These are phyloP conservation scores for Euleptes europaea DNA, from an alignment of 2,113 vertebrate genomes.

Conservation along the genomic window DNA sequence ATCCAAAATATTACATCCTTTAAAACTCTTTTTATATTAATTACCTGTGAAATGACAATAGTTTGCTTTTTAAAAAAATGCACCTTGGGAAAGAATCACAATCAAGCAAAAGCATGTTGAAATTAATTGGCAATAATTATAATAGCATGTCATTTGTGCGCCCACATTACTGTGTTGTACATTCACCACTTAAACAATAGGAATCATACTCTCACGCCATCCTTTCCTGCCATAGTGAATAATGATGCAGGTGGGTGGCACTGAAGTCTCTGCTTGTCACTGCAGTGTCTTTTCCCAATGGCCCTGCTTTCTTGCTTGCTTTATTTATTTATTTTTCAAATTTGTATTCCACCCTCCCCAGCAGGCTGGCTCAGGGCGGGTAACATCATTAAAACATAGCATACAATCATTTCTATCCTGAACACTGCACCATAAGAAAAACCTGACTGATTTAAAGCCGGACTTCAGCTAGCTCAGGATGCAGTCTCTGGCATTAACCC, in stretches of 20 bases:
- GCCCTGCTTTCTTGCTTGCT: too few relatives aligned
- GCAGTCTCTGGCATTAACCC: neutral
- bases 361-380: too few relatives aligned
- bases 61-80: neutral
- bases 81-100: neutral
- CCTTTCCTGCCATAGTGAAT: slow-evolving; percentile 24
- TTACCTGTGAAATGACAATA: slow-evolving; percentile 27
- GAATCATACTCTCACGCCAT: slow-evolving; percentile 23
- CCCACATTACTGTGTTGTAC: slow-evolving; percentile 28
- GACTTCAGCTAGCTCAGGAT: neutral
- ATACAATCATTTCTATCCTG: neutral
- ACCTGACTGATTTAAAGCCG: neutral
- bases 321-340: too few relatives aligned
- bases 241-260: slow-evolving; percentile 46
- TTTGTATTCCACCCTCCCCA: too few relatives aligned
- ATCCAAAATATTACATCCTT: slow-evolving; percentile 12
- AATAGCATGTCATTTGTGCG: slow-evolving; percentile 52
- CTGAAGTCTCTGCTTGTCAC: neutral
- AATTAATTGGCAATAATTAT: slow-evolving; percentile 57
- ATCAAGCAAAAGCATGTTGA: slow-evolving; percentile 20
- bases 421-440: neutral
- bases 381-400: too few relatives aligned
- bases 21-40: slow-evolving; percentile 30
- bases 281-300: fast-evolving
- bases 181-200: slow-evolving; percentile 45